Evolutionary conservation across 2,888 invertebrate species (phyloP), one percentile per base, ranked within the genome.

Genomic region (Meandrusa payeni): DNA sequence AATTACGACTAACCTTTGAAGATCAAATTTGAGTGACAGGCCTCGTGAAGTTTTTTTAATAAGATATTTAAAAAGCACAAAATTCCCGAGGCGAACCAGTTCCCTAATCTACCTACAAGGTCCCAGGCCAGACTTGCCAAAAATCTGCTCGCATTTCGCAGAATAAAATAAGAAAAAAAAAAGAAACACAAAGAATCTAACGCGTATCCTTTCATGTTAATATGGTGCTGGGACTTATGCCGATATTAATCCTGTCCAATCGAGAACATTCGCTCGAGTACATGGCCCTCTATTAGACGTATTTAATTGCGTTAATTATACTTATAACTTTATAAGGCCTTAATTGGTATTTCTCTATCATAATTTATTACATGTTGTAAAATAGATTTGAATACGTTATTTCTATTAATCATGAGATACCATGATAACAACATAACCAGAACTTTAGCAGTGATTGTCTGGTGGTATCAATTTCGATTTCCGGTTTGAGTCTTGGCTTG

Each of bases 181-280:
- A 13, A 9, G 32, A 5, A 34, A 28, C 22, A 9, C n/a, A n/a
- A n/a, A n/a, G 39, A 27, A 28, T 41, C 13, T 23, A 39, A 45
- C 39, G 44, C 34, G 28, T 29, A 40, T 45, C 32, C 39, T 39
- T 45, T 34, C 39, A 40, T 39, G 44, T 34, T 44, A 33, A 23
- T 39, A 27, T 22, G 36, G 20, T 24, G 12, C 23, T 9, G 23
- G 17, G 44, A 15, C 23, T 33, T 29, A 23, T 39, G 28, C 32
- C n/a, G n/a, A n/a, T n/a, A n/a, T n/a, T n/a, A n/a, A n/a, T n/a
- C n/a, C n/a, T n/a, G n/a, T n/a, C n/a, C 15, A 33, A 26, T 12
- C 22, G 26, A 23, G 26, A 26, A 38, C 32, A 43, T 38, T 32
- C 5, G 11, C 37, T 43, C 5, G 24, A 36, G 31, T 19, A 3